A percentile compares a stretch with the other conserved stretches of the same genome.
Conservation (phyloP, 2,888 invertebrate species). For the Seira musarum region DNA sequence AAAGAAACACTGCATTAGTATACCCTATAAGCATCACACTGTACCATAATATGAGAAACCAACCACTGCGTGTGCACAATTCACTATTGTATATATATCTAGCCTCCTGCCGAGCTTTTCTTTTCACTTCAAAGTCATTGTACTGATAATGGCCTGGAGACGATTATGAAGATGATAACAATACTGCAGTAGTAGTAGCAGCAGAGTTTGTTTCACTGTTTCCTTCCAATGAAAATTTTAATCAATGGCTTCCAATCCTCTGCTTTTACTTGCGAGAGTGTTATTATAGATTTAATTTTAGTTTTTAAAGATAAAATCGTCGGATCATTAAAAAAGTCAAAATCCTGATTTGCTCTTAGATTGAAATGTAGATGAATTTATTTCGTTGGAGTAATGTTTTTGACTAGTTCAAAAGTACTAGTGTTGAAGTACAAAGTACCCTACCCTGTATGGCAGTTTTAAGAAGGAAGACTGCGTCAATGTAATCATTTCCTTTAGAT, state of each 20-base stretch:
- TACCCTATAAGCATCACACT: neutral
- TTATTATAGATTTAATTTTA: too few species aligned
- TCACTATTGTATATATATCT: neutral
- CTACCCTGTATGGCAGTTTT: too few species aligned
- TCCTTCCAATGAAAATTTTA: neutral
- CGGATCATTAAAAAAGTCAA: too few species aligned
- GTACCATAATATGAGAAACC: neutral
- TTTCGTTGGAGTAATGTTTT: too few species aligned
- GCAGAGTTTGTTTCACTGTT: neutral
- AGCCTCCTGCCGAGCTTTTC: neutral
- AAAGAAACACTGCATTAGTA: neutral
- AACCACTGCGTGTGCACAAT: neutral
- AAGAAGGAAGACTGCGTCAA: too few species aligned
- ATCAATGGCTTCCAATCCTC: neutral
- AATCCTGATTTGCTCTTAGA: too few species aligned
- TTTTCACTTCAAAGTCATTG: neutral
- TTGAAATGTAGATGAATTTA: too few species aligned
- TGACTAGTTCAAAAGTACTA: too few species aligned
- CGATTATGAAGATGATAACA: neutral
- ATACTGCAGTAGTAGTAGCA: neutral
- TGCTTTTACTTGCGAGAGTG: too few species aligned
- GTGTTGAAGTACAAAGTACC: too few species aligned
- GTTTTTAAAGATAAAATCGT: too few species aligned
- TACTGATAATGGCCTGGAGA: neutral
- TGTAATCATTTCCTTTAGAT: neutral